These are phyloP conservation scores for Chloroceryle amazona DNA, from an alignment of 2,797 vertebrate genomes.

Conservation along the genomic window DNA sequence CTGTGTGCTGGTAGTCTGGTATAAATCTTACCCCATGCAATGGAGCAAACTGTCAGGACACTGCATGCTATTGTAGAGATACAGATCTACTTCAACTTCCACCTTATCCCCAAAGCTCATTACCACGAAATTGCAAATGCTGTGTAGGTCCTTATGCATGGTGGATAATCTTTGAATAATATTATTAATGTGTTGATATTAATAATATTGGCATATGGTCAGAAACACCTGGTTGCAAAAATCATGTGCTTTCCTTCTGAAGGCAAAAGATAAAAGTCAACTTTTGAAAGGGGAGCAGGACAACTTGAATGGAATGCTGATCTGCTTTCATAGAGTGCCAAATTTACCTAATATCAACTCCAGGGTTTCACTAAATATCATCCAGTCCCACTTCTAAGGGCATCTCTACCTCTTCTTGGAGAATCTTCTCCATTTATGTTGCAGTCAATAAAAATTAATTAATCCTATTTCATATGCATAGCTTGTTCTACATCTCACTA, in stretches of 20 bases:
- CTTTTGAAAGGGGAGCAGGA: slow-evolving; percentile 19
- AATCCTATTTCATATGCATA: neutral
- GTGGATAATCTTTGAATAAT: slow-evolving; percentile 46
- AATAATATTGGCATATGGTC: slow-evolving; percentile 60
- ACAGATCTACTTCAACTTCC: slow-evolving; percentile 21
- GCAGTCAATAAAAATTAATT: neutral
- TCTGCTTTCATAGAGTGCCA: slow-evolving; percentile 56
- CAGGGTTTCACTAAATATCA: slow-evolving; percentile 35
- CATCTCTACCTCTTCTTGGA: slow-evolving; percentile 1
- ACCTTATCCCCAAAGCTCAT: slow-evolving; percentile 23
- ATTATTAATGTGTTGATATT: slow-evolving; percentile 61
- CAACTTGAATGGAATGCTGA: slow-evolving; percentile 55
- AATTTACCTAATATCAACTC: slow-evolving; percentile 1
- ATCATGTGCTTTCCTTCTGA: slow-evolving; percentile 15
- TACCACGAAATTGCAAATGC: slow-evolving; percentile 27
- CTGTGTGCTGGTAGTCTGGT: neutral
- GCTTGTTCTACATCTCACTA: neutral
- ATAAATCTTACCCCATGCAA: slow-evolving; percentile 39
- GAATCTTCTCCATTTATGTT: neutral
- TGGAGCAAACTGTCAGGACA: neutral
- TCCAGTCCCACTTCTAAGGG: slow-evolving; percentile 43
- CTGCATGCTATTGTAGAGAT: slow-evolving; percentile 21
- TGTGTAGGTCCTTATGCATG: neutral
- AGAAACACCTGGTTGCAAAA: slow-evolving; percentile 63
- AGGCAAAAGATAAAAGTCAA: slow-evolving; percentile 57